phyloP scores from a whole-genome alignment of 2,888 invertebrate species.

The Dynastes tityus region DNA sequence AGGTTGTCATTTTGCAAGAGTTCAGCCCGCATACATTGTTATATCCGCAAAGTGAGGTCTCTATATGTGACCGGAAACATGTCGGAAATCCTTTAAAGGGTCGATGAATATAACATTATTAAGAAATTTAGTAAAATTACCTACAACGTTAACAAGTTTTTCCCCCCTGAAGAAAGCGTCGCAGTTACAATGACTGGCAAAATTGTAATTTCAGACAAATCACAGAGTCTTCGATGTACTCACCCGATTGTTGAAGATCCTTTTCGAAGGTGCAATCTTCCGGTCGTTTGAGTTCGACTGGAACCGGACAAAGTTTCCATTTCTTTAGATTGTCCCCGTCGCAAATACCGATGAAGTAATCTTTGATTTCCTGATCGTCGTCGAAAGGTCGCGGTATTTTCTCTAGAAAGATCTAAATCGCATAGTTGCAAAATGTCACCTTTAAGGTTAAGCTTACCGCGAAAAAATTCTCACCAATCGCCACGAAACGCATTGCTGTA shows the following conservation, averaged over 20 bases:
- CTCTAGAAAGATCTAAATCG: slow-evolving; percentile 65
- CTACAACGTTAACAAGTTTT: slow-evolving; percentile 65
- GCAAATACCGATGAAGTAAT: slow-evolving; percentile 70
- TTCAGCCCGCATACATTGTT: slow-evolving; percentile 68
- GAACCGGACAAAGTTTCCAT: slow-evolving; percentile 69
- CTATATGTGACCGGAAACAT: slow-evolving; percentile 68
- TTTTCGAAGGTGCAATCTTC: slow-evolving; percentile 66
- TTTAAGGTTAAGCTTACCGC: slow-evolving; percentile 64
- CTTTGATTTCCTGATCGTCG: slow-evolving; percentile 57
- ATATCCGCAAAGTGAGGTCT: slow-evolving; percentile 66
- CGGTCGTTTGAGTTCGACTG: slow-evolving; percentile 62
- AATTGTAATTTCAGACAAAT: slow-evolving; percentile 65
- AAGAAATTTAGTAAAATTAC: slow-evolving; percentile 56
- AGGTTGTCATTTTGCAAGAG: slow-evolving; percentile 64
- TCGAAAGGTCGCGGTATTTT: slow-evolving; percentile 57
- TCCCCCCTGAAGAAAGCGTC: slow-evolving; percentile 62
- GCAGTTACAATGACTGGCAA: slow-evolving; percentile 64
- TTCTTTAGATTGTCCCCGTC: slow-evolving; percentile 65
- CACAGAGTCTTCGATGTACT: slow-evolving; percentile 70
- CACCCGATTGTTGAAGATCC: slow-evolving; percentile 63
- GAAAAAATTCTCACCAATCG: slow-evolving; percentile 70
- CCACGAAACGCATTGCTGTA: slow-evolving; percentile 71
- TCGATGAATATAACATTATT: slow-evolving; percentile 23
- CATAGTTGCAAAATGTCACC: slow-evolving; percentile 11
- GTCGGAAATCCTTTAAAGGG: slow-evolving; percentile 68